Base-by-base conservation (phyloP, 2,113 vertebrate species). In the Litocranius walleri region DNA sequence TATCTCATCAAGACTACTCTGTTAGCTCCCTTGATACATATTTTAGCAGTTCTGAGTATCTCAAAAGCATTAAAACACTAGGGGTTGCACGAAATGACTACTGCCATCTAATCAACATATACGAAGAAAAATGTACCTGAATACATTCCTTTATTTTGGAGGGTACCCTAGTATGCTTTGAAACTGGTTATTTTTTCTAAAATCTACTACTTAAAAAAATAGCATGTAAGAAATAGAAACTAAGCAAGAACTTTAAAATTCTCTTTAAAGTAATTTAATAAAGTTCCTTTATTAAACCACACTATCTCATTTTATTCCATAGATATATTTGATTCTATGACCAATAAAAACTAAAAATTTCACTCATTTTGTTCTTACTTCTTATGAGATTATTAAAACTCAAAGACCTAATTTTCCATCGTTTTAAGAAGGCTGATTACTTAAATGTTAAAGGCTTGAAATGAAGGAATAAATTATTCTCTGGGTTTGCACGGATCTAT, bases 321-420 rank as follows among this genome's bases (percentile, higher is more conserved):
- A 95, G 61, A 94, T 98, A 98, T 96, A 97, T 95, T 95, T 91
- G 62, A 90, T 96, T 86, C 89, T 93, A 97, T 57, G 91, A 92
- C 62, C 82, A 97, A 91, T 98, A 98, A 97, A 97, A 97, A 90
- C 88, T 90, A 97, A 96, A 97, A 94, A 50, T 92, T 97, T 87
- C 83, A 85, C 71, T 97, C 88, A 94, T 94, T 96, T 94, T 93
- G 21, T 56, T 89, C 93, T 94, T 83, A 86, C 52, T 95, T 97
- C 95, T 97, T 97, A 91, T 48, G 80, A 95, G 52, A 97, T 91
- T 97, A 95, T 96, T 98, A 93, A 97, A 98, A 97, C 57, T 77
- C 61, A 93, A 71, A 89, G 62, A 94, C 95, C 59, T 48, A 96
- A 94, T 90, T 96, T 98, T 95, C 78, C 89, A 96, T 88, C 40